These are phyloP conservation scores for Nannoperca australis DNA, from an alignment of 2,797 vertebrate genomes.

Conservation along the genomic window DNA sequence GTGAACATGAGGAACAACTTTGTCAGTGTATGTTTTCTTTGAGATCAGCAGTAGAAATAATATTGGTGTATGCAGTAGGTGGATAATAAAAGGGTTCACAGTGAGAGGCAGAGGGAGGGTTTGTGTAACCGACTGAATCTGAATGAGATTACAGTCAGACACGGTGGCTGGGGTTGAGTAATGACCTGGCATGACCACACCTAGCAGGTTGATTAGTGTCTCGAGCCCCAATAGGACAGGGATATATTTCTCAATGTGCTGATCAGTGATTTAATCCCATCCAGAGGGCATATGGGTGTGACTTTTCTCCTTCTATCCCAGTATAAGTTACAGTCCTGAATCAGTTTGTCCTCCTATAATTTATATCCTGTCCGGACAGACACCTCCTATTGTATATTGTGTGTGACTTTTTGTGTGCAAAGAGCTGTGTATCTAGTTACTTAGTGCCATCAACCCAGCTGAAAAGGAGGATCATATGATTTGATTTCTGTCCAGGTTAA, in stretches of 20 bases:
- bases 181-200: conserved; percentile 36
- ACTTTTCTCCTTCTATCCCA: neutral
- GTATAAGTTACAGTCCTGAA: neutral
- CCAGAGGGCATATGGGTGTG: conserved; percentile 1
- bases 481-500: neutral
- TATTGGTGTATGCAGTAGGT: neutral
- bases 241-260: conserved; percentile 42
- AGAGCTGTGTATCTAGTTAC: conserved; percentile 12
- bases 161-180: conserved; percentile 46
- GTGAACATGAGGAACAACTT: conserved; percentile 10
- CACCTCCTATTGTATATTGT: neutral
- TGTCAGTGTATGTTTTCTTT: conserved; percentile 1
- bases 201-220: conserved; percentile 31
- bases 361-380: conserved; percentile 12
- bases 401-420: conserved; percentile 10
- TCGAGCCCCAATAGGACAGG: neutral
- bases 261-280: conserved; percentile 26
- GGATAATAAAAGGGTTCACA: neutral
- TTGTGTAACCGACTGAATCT: conserved; percentile 48
- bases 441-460: neutral
- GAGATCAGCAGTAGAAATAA: neutral
- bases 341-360: neutral
- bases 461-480: conserved; percentile 17
- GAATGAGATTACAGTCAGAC: conserved; percentile 58
- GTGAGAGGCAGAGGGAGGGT: conserved; percentile 19